These are phyloP conservation scores for Hypotaenidia philippensis DNA, from an alignment of 2,797 vertebrate species.

Conservation along the genomic window DNA sequence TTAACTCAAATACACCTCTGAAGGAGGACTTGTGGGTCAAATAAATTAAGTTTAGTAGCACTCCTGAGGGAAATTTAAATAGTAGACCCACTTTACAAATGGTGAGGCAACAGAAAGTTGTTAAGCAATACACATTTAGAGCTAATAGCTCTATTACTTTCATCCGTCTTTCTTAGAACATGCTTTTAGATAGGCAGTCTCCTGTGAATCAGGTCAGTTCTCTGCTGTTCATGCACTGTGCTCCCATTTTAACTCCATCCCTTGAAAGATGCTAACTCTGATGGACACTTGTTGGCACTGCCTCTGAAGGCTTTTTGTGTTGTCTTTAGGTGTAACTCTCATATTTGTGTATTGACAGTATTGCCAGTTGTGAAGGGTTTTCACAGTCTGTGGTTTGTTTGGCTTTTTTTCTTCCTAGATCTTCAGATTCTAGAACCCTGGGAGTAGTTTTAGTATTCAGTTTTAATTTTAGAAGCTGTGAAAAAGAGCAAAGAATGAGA, in stretches of 20 bases:
- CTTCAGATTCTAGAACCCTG: neutral
- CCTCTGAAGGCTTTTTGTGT: neutral
- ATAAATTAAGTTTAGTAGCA: neutral
- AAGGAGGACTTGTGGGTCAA: neutral
- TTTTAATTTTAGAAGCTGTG: neutral
- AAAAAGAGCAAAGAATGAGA: neutral
- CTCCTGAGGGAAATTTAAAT: neutral
- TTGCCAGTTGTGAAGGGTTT: neutral
- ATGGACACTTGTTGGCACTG: neutral
- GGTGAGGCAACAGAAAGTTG: neutral
- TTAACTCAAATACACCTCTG: neutral
- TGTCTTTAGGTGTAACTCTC: neutral
- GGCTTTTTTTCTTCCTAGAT: neutral
- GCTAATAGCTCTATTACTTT: neutral
- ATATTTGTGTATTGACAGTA: neutral
- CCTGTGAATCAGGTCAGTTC: neutral
- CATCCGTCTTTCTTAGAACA: neutral
- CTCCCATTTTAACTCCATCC: neutral
- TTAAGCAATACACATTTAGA: neutral
- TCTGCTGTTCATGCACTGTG: neutral
- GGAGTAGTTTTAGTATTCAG: neutral
- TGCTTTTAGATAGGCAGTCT: neutral
- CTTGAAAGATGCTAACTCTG: neutral
- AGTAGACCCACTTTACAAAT: neutral
- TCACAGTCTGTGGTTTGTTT: neutral